phyloP scores from a whole-genome alignment of 37 sponge, comb jelly and placozoan genomes.

The Cliona cf. orientalis region DNA sequence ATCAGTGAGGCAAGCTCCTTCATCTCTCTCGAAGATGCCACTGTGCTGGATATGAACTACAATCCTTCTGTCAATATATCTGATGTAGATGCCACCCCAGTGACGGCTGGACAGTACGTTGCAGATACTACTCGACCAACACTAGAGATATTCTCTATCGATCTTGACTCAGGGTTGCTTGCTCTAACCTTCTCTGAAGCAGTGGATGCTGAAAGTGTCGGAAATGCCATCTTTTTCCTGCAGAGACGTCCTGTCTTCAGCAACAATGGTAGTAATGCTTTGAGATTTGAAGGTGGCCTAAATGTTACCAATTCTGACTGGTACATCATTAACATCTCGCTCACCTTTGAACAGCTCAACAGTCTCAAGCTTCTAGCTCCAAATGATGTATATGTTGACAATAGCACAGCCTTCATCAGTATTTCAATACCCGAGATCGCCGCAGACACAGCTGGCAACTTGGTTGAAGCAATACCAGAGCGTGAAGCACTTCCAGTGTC shows the following conservation, averaged over 20 bases:
- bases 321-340: slow-evolving; percentile 82
- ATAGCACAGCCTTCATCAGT: slow-evolving; percentile 33
- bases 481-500: slow-evolving; percentile 24
- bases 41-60: slow-evolving; percentile 68
- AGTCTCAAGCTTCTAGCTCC: slow-evolving; percentile 45
- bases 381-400: slow-evolving; percentile 27
- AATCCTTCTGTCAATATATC: slow-evolving; percentile 58
- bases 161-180: slow-evolving; percentile 65
- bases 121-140: slow-evolving; percentile 59
- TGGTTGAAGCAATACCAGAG: neutral
- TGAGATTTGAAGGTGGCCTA: slow-evolving; percentile 20
- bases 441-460: slow-evolving; percentile 39
- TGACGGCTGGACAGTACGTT: slow-evolving; percentile 21
- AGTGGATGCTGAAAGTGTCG: slow-evolving; percentile 45
- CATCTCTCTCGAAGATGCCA: slow-evolving; percentile 52
- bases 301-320: slow-evolving; percentile 52
- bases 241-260: neutral
- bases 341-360: slow-evolving; percentile 62
- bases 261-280: neutral
- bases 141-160: slow-evolving; percentile 63
- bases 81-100: slow-evolving; percentile 28
- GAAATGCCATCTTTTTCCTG: slow-evolving; percentile 14
- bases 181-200: slow-evolving; percentile 79
- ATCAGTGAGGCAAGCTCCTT: slow-evolving; percentile 27
- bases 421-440: neutral